Percentiles rank a stretch among this genome's conserved stretches.
These are phyloP conservation scores for Gastrophysa polygoni DNA, from an alignment of 2,888 invertebrate genomes.

Conservation along the genomic window DNA sequence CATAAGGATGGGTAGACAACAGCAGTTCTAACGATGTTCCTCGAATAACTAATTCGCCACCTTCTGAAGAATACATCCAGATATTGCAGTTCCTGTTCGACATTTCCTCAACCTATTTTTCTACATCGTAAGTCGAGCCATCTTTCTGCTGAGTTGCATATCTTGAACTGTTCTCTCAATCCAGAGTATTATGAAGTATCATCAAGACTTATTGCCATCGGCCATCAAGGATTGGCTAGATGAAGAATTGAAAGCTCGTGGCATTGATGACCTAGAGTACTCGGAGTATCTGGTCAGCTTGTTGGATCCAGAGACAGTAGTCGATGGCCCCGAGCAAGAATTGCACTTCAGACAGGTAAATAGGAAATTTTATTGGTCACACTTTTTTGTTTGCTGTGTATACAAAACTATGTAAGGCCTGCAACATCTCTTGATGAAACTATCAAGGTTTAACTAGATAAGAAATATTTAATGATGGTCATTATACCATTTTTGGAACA, in stretches of 20 bases:
- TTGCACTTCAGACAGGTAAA: conserved; percentile 55
- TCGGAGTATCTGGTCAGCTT: conserved; percentile 71
- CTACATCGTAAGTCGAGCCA: conserved; percentile 7
- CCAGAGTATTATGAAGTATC: conserved; percentile 65
- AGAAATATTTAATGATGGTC: too few relatives aligned
- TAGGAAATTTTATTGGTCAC: too few relatives aligned
- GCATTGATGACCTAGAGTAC: conserved; percentile 73
- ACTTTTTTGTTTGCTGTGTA: too few relatives aligned
- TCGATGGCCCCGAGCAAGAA: conserved; percentile 63
- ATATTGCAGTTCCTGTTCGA: conserved; percentile 45
- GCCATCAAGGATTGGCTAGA: conserved; percentile 78
- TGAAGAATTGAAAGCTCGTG: conserved; percentile 75
- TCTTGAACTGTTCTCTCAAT: neutral
- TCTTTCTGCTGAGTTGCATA: neutral
- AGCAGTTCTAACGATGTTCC: conserved; percentile 38
- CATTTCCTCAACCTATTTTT: conserved; percentile 45
- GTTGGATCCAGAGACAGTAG: conserved; percentile 65
- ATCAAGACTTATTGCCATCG: conserved; percentile 67
- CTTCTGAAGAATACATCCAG: conserved; percentile 41
- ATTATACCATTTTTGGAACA: too few relatives aligned
- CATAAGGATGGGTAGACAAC: conserved; percentile 34
- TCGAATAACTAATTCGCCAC: conserved; percentile 42
- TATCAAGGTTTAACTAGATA: too few relatives aligned
- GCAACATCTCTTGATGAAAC: too few relatives aligned
- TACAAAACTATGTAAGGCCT: too few relatives aligned